A percentile compares a stretch with the other conserved stretches of the same genome.
phyloP scores from a whole-genome alignment of 2,797 vertebrate species.

The Anguilla obscura region DNA sequence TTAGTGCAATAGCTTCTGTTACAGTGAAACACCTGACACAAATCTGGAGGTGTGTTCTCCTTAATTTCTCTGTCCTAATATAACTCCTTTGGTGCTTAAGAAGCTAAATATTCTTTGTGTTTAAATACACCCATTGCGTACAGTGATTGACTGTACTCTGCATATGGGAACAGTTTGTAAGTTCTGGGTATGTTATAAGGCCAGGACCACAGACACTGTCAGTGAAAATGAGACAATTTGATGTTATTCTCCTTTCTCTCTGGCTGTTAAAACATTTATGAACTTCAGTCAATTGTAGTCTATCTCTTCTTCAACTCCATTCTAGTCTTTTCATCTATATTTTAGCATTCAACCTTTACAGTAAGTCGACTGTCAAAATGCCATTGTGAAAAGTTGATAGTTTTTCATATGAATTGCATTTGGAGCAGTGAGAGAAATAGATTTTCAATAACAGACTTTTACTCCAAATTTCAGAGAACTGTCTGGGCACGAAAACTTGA shows the following conservation, averaged over 20 bases:
- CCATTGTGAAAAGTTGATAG: neutral
- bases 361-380: neutral
- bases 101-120: neutral
- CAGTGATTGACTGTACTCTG: neutral
- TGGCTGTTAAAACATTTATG: neutral
- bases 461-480: neutral
- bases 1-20: neutral
- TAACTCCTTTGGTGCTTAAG: neutral
- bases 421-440: neutral
- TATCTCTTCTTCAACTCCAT: neutral
- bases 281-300: neutral
- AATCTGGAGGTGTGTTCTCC: neutral
- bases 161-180: neutral
- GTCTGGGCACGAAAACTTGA: neutral
- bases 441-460: neutral
- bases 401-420: neutral
- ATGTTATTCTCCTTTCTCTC: neutral
- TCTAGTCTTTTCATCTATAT: neutral
- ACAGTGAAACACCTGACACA: neutral
- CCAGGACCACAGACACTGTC: neutral
- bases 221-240: neutral
- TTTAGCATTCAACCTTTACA: conserved; percentile 3
- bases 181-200: neutral
- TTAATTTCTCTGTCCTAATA: neutral
- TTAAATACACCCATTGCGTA: neutral